Base-by-base conservation (phyloP, 2,888 invertebrate genomes). In the Pheosia tremula region DNA sequence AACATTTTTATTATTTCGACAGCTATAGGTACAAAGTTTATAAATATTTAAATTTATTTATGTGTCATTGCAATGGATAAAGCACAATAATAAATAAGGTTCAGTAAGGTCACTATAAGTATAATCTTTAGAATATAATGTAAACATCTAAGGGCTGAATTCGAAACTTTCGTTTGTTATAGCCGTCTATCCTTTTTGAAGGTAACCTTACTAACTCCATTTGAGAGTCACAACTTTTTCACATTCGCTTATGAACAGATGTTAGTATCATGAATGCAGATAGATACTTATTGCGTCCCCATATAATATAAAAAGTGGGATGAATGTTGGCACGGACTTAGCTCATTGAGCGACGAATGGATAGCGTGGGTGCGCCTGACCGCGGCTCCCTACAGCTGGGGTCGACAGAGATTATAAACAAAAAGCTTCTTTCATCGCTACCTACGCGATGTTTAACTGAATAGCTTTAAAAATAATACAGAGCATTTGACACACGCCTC, bases 241-340 rank as follows among this genome's bases (percentile, higher is more conserved):
- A 41, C 8, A 41, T 41, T 41, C 6, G 41, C 24, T 50, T 50
- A 57, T 68, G 68, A 79, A 75, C 86, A 85, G 84, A 84, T 86
- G 85, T 78, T 75, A 63, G 64, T 65, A 61, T 71, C 74, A 76
- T 78, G 75, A 24, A 24, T 24, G 24, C 24, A 67, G 68, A 64
- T 68, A 62, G 63, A 59, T 71, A 68, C 66, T 68, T 69, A 72
- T 63, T 74, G 70, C 65, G 68, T 68, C 77, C 73, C 67, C 79
- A 79, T 82, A 85, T 81, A 80, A 81, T 81, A 79, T 79, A 69
- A 80, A 71, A 80, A 83, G 80, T 78, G 79, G 75, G 77, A 82
- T 81, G 76, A 83, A 78, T 73, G 79, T 79, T 76, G 76, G 71
- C 72, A 72, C 67, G 77, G 77, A 81, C 80, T 86, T 80, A 83